Evolutionary conservation across 2,113 vertebrate genomes (phyloP), one percentile per base, ranked within the genome.

Genomic region (Antigone vipio): DNA sequence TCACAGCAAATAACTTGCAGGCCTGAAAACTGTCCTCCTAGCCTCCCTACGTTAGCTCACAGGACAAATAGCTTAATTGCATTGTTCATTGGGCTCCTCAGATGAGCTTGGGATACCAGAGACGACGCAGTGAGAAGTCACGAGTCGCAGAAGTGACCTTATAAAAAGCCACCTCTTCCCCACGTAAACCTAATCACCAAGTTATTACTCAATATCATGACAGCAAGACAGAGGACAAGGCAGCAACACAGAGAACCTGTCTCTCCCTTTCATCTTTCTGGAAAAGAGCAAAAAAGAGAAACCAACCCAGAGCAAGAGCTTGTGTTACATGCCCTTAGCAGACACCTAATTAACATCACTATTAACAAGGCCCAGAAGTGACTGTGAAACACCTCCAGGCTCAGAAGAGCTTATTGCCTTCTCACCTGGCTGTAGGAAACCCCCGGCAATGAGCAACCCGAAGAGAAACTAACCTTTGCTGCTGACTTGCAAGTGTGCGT

Each of bases 371-470:
- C 15, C 32, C 24, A 77, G 24, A 81, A 86, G 11, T 15, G 18
- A 55, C 32, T 30, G 21, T 24, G 27, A 55, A 89, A 59, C 47
- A 89, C 2, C 26, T 64, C 6, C 2, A 9, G 42, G 38, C 44
- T 78, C 26, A 32, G 23, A 53, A 74, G 29, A 52, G 7, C 27
- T 87, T 47, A 12, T 13, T 71, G 56, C 11, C 40, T 44, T 92
- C 60, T 78, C 32, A 21, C 8, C 22, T 27, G 26, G 32, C 40
- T 55, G 17, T 5, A 42, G 47, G 27, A 72, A 64, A 3, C 7
- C 3, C 13, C 5, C 4, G 1, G 6, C 32, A 62, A 34, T 2
- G 2, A 85, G 20, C 6, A 8, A 55, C 30, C 5, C 50, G 71
- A 42, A 8, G 18, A 83, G 27, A 90, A 85, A 79, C 26, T 45